Conservation (phyloP, 1,140 invertebrate genomes). For the Grapholita molesta region DNA sequence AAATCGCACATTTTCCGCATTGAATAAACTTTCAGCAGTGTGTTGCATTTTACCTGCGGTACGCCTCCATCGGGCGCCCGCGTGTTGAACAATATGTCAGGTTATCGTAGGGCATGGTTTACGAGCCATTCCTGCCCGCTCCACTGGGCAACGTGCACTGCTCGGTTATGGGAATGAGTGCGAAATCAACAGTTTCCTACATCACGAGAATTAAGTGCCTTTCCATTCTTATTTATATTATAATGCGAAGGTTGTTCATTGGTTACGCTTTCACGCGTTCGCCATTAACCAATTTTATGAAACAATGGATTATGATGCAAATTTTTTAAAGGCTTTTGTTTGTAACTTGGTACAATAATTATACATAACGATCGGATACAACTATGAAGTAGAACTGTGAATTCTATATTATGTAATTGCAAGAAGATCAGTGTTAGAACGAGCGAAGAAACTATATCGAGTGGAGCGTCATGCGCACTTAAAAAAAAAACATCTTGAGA, state of each 20-base stretch:
- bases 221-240: not conserved
- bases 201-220: not conserved
- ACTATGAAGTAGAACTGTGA: too few relatives aligned
- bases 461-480: too few relatives aligned
- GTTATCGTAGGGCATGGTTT: slow-evolving; percentile 34
- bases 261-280: not conserved
- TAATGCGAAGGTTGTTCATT: not conserved
- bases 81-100: slow-evolving; percentile 41
- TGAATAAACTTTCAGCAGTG: not conserved
- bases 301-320: not conserved
- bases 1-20: slow-evolving; percentile 9
- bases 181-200: slow-evolving; percentile 33
- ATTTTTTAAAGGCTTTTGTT: slow-evolving; percentile 14
- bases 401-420: too few relatives aligned
- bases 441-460: too few relatives aligned
- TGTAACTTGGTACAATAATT: slow-evolving; percentile 27
- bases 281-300: not conserved
- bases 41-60: not conserved
- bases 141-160: slow-evolving; percentile 17
- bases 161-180: slow-evolving; percentile 27
- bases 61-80: slow-evolving; percentile 19
- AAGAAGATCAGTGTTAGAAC: not conserved
- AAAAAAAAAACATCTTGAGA: too few relatives aligned
- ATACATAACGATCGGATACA: slow-evolving; percentile 42
- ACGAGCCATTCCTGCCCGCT: slow-evolving; percentile 39